phyloP scores from a whole-genome alignment of 2,888 invertebrate genomes.

The Cremastinae sp. region DNA sequence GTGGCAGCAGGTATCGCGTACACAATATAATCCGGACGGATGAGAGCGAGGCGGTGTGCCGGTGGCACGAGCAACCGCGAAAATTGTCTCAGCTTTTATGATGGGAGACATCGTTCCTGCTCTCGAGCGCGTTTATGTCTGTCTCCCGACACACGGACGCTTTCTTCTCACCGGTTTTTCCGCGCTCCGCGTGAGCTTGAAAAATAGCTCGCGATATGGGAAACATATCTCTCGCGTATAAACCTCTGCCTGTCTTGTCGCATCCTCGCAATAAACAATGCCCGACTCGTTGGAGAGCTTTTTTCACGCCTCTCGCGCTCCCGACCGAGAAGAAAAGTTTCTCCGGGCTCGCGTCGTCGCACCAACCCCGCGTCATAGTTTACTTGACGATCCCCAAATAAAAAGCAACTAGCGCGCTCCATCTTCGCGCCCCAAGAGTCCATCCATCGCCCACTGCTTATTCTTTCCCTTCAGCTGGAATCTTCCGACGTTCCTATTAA shows the following conservation, averaged over 20 bases:
- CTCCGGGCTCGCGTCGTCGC: conserved; percentile 29
- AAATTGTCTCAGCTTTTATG: conserved; percentile 65
- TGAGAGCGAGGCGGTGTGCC: conserved; percentile 60
- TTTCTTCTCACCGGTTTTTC: conserved; percentile 22
- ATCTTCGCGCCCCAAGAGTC: conserved; percentile 41
- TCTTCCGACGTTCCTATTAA: neutral
- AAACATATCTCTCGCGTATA: conserved; percentile 65
- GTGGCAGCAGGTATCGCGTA: conserved; percentile 48
- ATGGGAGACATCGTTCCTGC: conserved; percentile 62
- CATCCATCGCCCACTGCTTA: conserved; percentile 36
- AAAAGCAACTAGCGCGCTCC: conserved; percentile 30
- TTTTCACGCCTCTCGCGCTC: conserved; percentile 44
- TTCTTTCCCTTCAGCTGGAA: conserved; percentile 9
- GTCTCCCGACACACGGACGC: neutral
- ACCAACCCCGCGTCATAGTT: conserved; percentile 32
- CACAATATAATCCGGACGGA: conserved; percentile 67
- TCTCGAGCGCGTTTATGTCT: conserved; percentile 3
- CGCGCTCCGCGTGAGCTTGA: conserved; percentile 60
- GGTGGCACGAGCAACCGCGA: conserved; percentile 63
- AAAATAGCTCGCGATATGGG: conserved; percentile 69
- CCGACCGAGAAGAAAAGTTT: conserved; percentile 4
- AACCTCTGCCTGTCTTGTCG: conserved; percentile 57
- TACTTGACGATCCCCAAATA: conserved; percentile 46
- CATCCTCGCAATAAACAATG: conserved; percentile 61
- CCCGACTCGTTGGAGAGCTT: conserved; percentile 49